These are phyloP conservation scores for Euphydryas editha DNA, from an alignment of 2,888 invertebrate species.

Conservation along the genomic window DNA sequence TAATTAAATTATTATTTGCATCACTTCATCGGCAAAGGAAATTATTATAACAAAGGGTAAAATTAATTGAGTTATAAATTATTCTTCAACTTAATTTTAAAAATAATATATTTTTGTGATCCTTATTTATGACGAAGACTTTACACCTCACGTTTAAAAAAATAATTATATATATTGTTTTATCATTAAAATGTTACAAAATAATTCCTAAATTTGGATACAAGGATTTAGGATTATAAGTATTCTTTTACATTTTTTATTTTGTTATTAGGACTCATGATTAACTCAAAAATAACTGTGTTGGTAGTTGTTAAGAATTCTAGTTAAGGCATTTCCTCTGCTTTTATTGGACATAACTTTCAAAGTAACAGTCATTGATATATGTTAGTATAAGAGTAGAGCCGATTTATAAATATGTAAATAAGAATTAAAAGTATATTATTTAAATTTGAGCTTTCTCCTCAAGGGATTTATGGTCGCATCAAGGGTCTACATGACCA, in stretches of 20 bases:
- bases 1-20: constrained; percentile 38
- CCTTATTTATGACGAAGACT: not conserved
- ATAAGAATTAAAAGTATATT: not conserved
- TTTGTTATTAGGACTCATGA: too few relatives aligned
- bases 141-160: not conserved
- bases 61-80: constrained; percentile 31
- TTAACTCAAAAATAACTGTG: too few relatives aligned
- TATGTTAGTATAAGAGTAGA: not conserved
- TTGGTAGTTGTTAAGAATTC: too few relatives aligned
- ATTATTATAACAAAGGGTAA: constrained; percentile 35
- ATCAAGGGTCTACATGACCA: constrained; percentile 9
- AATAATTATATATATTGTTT: too few relatives aligned
- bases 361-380: not conserved
- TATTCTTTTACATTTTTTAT: too few relatives aligned
- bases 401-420: not conserved
- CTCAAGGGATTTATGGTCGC: constrained; percentile 14
- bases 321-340: too few relatives aligned
- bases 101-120: not conserved
- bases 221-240: too few relatives aligned
- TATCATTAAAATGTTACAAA: too few relatives aligned
- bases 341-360: not conserved
- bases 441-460: constrained; percentile 19
- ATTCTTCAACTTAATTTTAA: constrained; percentile 14
- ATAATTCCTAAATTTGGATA: too few relatives aligned
- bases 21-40: constrained; percentile 34